These are phyloP conservation scores for Orientallactaga sibirica DNA, from an alignment of 2,797 vertebrate species.

Conservation along the genomic window DNA sequence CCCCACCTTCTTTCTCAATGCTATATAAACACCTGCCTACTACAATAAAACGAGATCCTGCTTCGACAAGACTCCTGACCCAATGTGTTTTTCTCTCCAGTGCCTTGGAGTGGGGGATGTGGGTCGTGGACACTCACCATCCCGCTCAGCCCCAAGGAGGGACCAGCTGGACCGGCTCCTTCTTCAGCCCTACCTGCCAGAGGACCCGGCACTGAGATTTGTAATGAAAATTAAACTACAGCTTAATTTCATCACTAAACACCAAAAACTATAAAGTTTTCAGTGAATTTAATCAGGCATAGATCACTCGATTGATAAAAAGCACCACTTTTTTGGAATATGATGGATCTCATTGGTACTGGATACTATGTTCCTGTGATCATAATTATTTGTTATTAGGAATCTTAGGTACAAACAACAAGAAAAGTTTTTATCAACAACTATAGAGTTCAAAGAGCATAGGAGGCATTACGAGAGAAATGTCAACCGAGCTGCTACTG, in stretches of 20 bases:
- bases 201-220: background rate
- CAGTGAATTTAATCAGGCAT: background rate
- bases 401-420: background rate
- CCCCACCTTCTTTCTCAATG: too few species aligned
- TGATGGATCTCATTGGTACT: background rate
- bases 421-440: background rate
- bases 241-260: background rate
- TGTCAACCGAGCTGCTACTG: background rate
- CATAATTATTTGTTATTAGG: background rate
- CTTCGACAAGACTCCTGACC: too few species aligned
- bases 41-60: too few species aligned
- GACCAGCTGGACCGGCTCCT: too few species aligned
- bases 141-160: too few species aligned
- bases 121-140: too few species aligned
- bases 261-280: background rate
- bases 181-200: too few species aligned
- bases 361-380: background rate
- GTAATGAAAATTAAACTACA: background rate
- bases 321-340: background rate
- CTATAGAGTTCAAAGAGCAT: background rate
- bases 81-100: too few species aligned
- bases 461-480: background rate
- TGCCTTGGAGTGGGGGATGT: too few species aligned
- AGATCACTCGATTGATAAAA: background rate
- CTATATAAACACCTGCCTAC: too few species aligned